Conservation (phyloP, 2,113 vertebrate species). For the Callipepla squamata region DNA sequence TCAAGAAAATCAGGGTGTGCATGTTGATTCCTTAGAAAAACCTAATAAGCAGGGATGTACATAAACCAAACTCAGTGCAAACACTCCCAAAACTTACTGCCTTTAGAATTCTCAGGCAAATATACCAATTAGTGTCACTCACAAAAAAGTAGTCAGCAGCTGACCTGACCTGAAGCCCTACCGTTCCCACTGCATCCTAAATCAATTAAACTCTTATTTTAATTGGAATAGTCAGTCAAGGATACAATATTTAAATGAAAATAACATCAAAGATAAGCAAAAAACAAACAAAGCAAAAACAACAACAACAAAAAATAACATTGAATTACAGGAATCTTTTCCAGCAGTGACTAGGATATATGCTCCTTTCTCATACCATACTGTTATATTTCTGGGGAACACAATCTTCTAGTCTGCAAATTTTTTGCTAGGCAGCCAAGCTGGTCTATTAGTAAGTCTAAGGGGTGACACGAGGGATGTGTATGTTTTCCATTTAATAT, state of each 20-base stretch:
- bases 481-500: not conserved
- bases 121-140: not conserved
- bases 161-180: not conserved
- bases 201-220: not conserved
- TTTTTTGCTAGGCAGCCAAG: not conserved
- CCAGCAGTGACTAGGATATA: not conserved
- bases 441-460: too few relatives aligned
- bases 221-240: not conserved
- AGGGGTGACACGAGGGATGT: fast-evolving
- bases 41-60: not conserved
- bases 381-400: not conserved
- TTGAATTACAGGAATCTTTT: not conserved
- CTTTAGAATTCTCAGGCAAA: not conserved
- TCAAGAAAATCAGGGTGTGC: not conserved
- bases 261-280: not conserved
- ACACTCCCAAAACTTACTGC: not conserved
- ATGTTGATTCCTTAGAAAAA: not conserved
- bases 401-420: not conserved
- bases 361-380: not conserved
- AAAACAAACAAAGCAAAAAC: not conserved
- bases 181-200: not conserved
- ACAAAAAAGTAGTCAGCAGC: not conserved
- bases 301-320: not conserved
- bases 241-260: not conserved
- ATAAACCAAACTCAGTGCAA: not conserved